Evolutionary conservation across 2,113 vertebrate genomes (phyloP).

Genomic region (Scartelaos histophorus): DNA sequence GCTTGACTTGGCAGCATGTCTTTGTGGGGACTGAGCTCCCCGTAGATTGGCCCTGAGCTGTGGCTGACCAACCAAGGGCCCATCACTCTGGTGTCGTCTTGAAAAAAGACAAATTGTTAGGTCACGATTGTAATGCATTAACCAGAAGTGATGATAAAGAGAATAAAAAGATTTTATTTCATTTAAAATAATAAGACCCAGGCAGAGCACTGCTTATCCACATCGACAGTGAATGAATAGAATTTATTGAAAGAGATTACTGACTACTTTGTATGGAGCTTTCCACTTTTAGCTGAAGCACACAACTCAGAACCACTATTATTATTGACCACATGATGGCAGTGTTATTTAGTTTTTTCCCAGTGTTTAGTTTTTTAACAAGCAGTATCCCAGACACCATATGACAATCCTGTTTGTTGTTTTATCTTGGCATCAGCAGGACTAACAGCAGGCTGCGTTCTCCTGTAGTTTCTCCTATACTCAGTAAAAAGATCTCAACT

Average conservation of each 20-base stretch:
- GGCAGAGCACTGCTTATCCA: too few relatives aligned
- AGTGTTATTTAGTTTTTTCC: conserved; percentile 15
- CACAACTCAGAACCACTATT: neutral
- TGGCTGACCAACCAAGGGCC: conserved; percentile 84
- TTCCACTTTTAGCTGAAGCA: too few relatives aligned
- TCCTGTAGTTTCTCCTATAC: conserved; percentile 17
- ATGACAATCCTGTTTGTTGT: neutral
- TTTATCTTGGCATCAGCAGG: conserved; percentile 12
- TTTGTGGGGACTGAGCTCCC: conserved; percentile 90
- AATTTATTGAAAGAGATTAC: too few relatives aligned
- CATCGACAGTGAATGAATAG: too few relatives aligned
- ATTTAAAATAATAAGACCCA: neutral
- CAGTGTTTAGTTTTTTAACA: conserved; percentile 15
- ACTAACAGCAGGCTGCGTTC: neutral
- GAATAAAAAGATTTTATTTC: neutral
- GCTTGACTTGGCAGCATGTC: conserved; percentile 84
- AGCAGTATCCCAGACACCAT: neutral
- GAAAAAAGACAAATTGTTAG: conserved; percentile 12
- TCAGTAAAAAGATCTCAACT: conserved; percentile 46
- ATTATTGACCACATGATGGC: conserved; percentile 56
- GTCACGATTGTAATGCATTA: neutral
- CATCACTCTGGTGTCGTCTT: conserved; percentile 93
- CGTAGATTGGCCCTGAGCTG: conserved; percentile 88
- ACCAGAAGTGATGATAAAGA: neutral
- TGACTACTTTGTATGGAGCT: too few relatives aligned